Conservation (phyloP, 2,888 invertebrate genomes). For the Dryococelus australis region DNA sequence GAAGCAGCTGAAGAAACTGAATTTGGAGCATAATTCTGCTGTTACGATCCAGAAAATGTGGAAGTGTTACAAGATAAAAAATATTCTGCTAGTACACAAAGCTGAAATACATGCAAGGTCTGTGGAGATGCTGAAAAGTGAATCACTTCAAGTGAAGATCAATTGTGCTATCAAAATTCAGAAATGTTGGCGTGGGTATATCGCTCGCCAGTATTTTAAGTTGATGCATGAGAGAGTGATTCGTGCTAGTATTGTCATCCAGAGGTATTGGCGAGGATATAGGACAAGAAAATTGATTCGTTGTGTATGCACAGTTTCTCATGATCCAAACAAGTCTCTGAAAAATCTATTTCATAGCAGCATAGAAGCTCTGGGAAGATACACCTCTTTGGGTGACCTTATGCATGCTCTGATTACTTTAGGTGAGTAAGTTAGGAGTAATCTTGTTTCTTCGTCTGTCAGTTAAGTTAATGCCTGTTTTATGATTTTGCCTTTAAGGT, state of each 20-base stretch:
- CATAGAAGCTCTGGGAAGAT: not conserved
- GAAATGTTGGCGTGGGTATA: conserved; percentile 38
- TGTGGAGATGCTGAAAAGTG: conserved; percentile 44
- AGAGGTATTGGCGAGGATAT: conserved; percentile 18
- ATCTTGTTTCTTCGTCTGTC: too few species aligned
- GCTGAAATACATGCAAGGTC: conserved; percentile 42
- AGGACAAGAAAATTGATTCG: not conserved
- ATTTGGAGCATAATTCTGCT: conserved; percentile 43
- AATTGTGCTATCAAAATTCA: conserved; percentile 39
- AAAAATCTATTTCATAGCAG: not conserved
- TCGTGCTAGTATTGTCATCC: conserved; percentile 30
- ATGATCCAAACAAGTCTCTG: conserved; percentile 5
- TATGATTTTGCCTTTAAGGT: too few species aligned
- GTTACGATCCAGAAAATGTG: not conserved
- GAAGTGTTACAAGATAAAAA: conserved; percentile 5
- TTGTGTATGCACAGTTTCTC: not conserved
- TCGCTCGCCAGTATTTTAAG: conserved; percentile 40
- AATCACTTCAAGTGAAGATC: not conserved
- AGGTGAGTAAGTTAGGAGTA: not conserved
- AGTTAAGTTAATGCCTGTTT: too few species aligned
- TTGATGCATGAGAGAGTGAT: not conserved
- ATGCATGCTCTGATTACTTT: not conserved
- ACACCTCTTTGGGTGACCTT: not conserved
- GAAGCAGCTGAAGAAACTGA: conserved; percentile 50
- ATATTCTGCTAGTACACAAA: conserved; percentile 46